Conservation (phyloP, 2,113 vertebrate species). For the Synchiropus splendidus region DNA sequence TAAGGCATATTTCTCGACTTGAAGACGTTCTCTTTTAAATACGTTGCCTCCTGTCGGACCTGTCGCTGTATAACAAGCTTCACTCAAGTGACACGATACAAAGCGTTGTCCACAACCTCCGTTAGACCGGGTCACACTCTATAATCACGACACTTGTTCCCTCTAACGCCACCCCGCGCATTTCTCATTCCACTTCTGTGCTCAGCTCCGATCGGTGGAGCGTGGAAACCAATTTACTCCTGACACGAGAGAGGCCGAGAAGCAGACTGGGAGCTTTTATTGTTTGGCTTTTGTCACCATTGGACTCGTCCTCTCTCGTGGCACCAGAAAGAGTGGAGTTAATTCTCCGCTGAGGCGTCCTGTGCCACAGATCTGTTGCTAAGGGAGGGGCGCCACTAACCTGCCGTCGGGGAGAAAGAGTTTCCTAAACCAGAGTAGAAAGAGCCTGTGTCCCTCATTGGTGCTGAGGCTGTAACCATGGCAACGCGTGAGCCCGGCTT, state of each 20-base stretch:
- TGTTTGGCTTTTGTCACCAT: constrained; percentile 9
- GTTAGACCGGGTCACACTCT: constrained; percentile 22
- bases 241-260: constrained; percentile 18
- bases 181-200: constrained; percentile 15
- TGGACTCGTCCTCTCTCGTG: constrained; percentile 18
- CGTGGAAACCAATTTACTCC: constrained; percentile 32
- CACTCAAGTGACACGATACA: too few species aligned
- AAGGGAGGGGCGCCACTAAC: too few species aligned
- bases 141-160: constrained; percentile 4
- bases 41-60: too few species aligned
- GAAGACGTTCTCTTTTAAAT: too few species aligned
- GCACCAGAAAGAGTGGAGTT: constrained; percentile 38
- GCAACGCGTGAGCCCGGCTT: constrained; percentile 45
- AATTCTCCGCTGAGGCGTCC: constrained; percentile 40
- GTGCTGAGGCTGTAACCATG: constrained; percentile 53
- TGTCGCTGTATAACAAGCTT: too few species aligned
- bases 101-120: too few species aligned
- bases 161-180: constrained; percentile 3
- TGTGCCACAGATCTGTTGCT: constrained; percentile 24
- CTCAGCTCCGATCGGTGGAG: constrained; percentile 4
- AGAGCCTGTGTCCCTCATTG: constrained; percentile 41
- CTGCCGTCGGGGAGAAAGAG: too few species aligned
- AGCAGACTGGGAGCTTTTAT: not conserved
- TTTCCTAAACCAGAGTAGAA: constrained; percentile 43
- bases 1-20: too few species aligned